Percentiles rank a stretch among this genome's conserved stretches.
Evolutionary conservation across 2,888 invertebrate species (phyloP).

Genomic region (Sarcophaga rosellei): DNA sequence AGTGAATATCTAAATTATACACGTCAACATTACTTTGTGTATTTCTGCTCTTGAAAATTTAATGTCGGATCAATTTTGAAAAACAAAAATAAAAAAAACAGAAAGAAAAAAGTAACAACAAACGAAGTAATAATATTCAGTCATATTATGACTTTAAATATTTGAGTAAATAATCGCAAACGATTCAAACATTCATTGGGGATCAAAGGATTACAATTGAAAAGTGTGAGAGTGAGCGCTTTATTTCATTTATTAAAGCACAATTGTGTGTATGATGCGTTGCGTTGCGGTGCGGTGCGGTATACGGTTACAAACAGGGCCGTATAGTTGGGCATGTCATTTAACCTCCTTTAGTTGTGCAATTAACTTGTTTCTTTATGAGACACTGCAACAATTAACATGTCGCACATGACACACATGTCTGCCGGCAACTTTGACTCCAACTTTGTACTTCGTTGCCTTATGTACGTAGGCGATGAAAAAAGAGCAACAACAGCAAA

Average conservation of each 20-base stretch:
- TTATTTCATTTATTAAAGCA: background rate
- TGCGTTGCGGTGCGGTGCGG: background rate
- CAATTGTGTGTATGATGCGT: constrained; percentile 1
- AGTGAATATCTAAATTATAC: background rate
- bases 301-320: background rate
- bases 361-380: constrained; percentile 79
- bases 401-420: constrained; percentile 72
- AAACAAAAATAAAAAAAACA: background rate
- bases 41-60: constrained; percentile 4
- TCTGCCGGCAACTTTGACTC: too few relatives aligned
- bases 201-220: constrained; percentile 63
- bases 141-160: constrained; percentile 32
- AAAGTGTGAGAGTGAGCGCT: background rate
- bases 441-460: constrained; percentile 35
- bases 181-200: constrained; percentile 35
- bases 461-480: constrained; percentile 40
- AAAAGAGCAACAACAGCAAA: background rate
- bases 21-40: background rate
- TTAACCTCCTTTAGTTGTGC: constrained; percentile 71
- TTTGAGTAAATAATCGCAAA: constrained; percentile 33
- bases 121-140: background rate
- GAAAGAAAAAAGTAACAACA: background rate
- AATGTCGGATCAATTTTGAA: constrained; percentile 25
- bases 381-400: constrained; percentile 77
- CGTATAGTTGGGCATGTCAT: constrained; percentile 36